Evolutionary conservation across 2,113 vertebrate genomes (phyloP).

Genomic region (Lophochroa leadbeateri): DNA sequence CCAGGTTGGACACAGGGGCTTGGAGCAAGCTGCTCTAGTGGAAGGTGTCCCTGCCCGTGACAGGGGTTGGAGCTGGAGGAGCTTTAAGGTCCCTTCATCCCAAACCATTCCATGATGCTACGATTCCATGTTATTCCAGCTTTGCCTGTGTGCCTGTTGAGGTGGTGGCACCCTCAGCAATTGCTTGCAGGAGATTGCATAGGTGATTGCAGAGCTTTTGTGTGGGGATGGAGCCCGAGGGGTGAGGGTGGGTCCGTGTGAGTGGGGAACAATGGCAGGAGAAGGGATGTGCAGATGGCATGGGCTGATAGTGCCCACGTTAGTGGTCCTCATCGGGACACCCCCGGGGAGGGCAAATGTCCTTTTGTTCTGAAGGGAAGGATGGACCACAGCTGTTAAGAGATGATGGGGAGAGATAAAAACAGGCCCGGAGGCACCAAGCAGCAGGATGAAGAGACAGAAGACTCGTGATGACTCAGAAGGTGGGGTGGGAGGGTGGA

Average conservation of each 20-base stretch:
- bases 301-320: neutral
- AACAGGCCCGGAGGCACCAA: neutral
- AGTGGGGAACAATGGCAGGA: neutral
- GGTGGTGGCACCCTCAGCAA: neutral
- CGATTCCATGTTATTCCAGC: neutral
- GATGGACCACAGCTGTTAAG: accelerated
- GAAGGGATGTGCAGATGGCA: accelerated
- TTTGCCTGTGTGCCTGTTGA: neutral
- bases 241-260: neutral
- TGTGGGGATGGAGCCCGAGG: accelerated
- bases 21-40: too few relatives aligned
- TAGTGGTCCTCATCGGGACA: neutral
- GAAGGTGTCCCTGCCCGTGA: too few relatives aligned
- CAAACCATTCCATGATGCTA: too few relatives aligned
- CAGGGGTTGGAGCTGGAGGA: neutral
- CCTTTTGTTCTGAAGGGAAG: neutral
- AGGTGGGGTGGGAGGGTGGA: neutral
- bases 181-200: accelerated
- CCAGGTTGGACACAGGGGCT: too few relatives aligned
- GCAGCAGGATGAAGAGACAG: neutral
- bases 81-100: neutral
- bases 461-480: neutral
- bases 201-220: neutral
- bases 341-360: too few relatives aligned
- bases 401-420: neutral